Evolutionary conservation across 2,113 vertebrate genomes (phyloP), one percentile per base, ranked within the genome.

Genomic region (Xenotilapia leptura): DNA sequence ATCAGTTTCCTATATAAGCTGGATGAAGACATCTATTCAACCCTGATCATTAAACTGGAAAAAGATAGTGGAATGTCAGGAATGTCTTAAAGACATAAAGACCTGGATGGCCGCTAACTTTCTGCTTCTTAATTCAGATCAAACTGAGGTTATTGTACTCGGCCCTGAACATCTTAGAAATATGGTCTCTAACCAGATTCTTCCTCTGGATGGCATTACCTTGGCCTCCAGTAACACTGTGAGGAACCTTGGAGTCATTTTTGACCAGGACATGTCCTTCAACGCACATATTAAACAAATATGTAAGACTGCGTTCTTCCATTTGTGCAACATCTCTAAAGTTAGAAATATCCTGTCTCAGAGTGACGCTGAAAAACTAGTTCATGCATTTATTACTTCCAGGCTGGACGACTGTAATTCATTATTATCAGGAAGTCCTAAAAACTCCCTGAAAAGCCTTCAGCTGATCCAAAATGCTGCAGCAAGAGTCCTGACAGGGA

Each of bases 151-250:
- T 0, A 28, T 56, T 56, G 23, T 28, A 28, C 7, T 28, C 2
- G 3, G 12, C 1, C 0, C 23, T 56, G 23, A 8, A 56, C 0
- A 56, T 0, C 12, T 14, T 56, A 56, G 54, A 56, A 56, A 56
- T 14, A 14, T 55, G 11, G 54, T 55, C 0, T 55, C 54, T 55
- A 55, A 55, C 0, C 53, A 23, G 21, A 13, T 23, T 55, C 53
- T 13, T 55, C 0, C 53, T 13, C 53, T 55, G 21, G 53, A 55
- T 55, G 53, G 10, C 53, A 23, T 55, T 7, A 55, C 53, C 53
- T 55, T 0, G 11, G 10, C n/a, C 53, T 54, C 53, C 53, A 54
- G 53, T 12, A 54, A 54, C n/a, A 0, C 53, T 55, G 53, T 12
- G 53, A 54, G 53, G 53, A 54, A 54, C 10, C 53, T 54, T 54